Percentiles rank a stretch among this genome's conserved stretches.
Conservation (phyloP, 2,113 vertebrate species). For the Alectura lathami region DNA sequence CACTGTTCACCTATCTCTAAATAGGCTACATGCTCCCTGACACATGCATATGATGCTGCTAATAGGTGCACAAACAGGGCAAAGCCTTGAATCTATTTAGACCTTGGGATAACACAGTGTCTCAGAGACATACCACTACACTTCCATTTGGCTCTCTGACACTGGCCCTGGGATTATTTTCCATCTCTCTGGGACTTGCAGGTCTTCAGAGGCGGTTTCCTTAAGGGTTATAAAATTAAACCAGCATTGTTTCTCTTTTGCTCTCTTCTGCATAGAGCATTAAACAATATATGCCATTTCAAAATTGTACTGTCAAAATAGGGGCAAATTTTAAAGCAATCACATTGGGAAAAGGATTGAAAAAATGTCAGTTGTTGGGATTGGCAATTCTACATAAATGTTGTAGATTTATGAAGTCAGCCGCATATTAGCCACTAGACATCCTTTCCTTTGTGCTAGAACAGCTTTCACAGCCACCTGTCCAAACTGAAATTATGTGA, state of each 20-base stretch:
- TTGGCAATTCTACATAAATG: neutral
- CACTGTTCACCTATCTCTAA: neutral
- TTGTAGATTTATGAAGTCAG: neutral
- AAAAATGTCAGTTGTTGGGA: neutral
- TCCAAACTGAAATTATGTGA: neutral
- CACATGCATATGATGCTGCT: neutral
- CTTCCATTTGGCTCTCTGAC: neutral
- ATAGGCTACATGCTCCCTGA: neutral
- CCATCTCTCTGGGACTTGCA: neutral
- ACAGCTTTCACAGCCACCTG: neutral
- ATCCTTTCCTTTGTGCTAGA: neutral
- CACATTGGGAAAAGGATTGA: neutral
- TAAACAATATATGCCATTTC: neutral
- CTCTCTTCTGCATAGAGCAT: neutral
- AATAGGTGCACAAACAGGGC: neutral
- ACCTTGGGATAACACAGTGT: neutral
- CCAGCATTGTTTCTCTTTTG: neutral
- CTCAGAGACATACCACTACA: neutral
- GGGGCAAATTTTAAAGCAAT: neutral
- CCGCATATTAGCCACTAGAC: neutral
- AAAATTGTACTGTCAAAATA: neutral
- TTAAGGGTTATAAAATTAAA: neutral
- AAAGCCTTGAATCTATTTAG: neutral
- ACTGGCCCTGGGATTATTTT: neutral
- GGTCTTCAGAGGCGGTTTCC: neutral